phyloP scores from a whole-genome alignment of 2,113 vertebrate species.

The Phaethornis superciliosus region DNA sequence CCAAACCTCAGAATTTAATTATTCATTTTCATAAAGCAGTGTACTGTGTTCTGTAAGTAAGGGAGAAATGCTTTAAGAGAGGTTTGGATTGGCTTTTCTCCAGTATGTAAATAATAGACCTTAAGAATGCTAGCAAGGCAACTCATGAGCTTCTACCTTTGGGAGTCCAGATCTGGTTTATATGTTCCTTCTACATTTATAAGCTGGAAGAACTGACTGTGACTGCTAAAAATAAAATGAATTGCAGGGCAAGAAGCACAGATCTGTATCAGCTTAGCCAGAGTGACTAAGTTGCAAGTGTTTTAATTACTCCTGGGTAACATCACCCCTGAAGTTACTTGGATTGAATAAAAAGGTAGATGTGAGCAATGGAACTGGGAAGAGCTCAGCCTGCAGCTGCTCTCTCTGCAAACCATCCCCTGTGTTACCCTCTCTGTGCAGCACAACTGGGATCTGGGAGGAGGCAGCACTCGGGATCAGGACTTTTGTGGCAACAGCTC shows the following conservation, averaged over 20 bases:
- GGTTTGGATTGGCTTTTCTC: background rate
- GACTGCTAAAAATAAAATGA: background rate
- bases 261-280: background rate
- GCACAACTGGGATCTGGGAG: background rate
- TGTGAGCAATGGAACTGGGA: accelerated
- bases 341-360: background rate
- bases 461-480: accelerated
- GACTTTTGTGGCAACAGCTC: accelerated
- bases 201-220: background rate
- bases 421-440: accelerated
- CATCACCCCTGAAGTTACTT: background rate
- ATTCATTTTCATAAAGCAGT: slow-evolving; percentile 7
- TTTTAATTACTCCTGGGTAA: background rate
- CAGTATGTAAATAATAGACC: background rate
- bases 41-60: background rate
- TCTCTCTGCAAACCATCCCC: accelerated
- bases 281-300: background rate
- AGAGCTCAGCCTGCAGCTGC: background rate
- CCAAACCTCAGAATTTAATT: slow-evolving; percentile 40
- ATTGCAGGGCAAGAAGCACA: background rate
- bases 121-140: slow-evolving; percentile 11
- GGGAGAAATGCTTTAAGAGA: background rate
- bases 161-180: background rate
- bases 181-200: background rate
- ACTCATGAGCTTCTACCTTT: background rate